Base-by-base conservation (phyloP, 2,888 invertebrate genomes). In the Aquatica leii region DNA sequence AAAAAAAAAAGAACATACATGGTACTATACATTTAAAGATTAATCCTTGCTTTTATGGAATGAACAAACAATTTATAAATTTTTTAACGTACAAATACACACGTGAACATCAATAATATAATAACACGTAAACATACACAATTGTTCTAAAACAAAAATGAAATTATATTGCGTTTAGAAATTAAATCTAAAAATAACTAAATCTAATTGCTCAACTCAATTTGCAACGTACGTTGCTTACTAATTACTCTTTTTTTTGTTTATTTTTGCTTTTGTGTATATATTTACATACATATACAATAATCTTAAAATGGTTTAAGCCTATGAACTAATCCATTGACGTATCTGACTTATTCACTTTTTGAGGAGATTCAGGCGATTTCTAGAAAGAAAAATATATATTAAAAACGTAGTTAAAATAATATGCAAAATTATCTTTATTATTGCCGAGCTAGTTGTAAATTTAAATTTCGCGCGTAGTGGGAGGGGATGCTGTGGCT, bases 341-440 rank as follows among this genome's bases (percentile, higher is more conserved):
- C 64, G 77, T 77, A 68, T 78, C 78, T 35, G 76, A 76, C 53
- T 77, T 73, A 66, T 75, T 75, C 49, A 77, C 67, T 68, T 77
- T 80, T 65, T 75, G 74, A 37, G 71, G 67, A 15, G 76, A 76
- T 64, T 78, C 78, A 3, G 79, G n/a, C n/a, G n/a, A 78, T 73
- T 78, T 76, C 81, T 81, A 72, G 6, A 70, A 75, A 67, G 61
- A 62, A 70, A 75, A 67, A 55, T 63, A 63, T 31, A 31, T 6
- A 31, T 6, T n/a, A n/a, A 31, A 31, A 31, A 31, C 31, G n/a
- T n/a, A n/a, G n/a, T n/a, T n/a, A n/a, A n/a, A n/a, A n/a, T n/a
- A n/a, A n/a, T n/a, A n/a, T n/a, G n/a, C n/a, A n/a, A n/a, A n/a
- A n/a, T n/a, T n/a, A n/a, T n/a, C n/a, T n/a, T n/a, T n/a, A n/a